phyloP scores from a whole-genome alignment of 2,113 vertebrate genomes.

The Hemiscyllium ocellatum region DNA sequence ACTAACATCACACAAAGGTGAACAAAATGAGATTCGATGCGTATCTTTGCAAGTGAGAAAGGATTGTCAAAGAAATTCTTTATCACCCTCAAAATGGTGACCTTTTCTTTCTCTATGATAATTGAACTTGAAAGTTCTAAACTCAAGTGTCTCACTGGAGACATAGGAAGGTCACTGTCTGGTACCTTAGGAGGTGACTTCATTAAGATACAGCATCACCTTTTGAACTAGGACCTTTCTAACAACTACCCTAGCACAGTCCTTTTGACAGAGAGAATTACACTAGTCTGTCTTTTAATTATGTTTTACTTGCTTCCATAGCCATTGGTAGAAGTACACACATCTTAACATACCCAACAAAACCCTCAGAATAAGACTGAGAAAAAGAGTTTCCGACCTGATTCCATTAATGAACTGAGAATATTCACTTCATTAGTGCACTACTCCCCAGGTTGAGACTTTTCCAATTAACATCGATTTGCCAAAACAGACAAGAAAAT shows the following conservation, averaged over 20 bases:
- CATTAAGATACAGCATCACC: not conserved
- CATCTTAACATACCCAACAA: not conserved
- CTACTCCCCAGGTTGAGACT: not conserved
- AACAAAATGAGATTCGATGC: not conserved
- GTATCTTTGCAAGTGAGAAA: not conserved
- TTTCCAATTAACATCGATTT: slow-evolving; percentile 13
- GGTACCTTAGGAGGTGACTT: not conserved
- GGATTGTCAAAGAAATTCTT: not conserved
- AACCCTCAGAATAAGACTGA: not conserved
- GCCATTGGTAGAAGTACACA: slow-evolving; percentile 2
- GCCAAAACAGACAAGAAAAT: not conserved
- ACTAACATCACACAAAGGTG: not conserved
- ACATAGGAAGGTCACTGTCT: not conserved
- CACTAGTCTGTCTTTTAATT: not conserved
- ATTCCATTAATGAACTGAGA: not conserved
- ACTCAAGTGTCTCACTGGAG: not conserved
- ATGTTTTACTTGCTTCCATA: not conserved
- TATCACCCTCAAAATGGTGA: not conserved
- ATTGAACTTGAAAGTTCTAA: not conserved
- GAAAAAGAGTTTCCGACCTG: not conserved
- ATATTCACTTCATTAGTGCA: not conserved
- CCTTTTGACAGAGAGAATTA: not conserved
- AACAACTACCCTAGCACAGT: not conserved
- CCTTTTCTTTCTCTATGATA: not conserved
- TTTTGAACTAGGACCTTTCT: not conserved